Evolutionary conservation across 2,113 vertebrate genomes (phyloP), one percentile per base, ranked within the genome.

Genomic region (Ceyx melanurus): DNA sequence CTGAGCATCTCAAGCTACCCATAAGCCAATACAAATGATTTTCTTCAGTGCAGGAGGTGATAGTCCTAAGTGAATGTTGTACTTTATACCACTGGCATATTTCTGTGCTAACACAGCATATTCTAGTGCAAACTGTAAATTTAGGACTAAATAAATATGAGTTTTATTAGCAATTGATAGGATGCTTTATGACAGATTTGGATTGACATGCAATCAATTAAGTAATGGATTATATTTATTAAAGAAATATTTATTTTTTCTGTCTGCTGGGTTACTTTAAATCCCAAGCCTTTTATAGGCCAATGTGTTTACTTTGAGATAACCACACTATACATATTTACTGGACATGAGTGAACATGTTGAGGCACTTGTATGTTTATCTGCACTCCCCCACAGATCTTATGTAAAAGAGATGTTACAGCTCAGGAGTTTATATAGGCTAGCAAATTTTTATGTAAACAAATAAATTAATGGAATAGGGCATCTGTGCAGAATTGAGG

Each of bases 381-480:
- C 57, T 93, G 54, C 58, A 33, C 72, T 93, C 25, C 51, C 4
- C 15, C 23, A 35, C 8, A 14, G 35, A 21, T 87, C 21, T 75
- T 67, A 66, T 14, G 51, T 84, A 85, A 83, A 89, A 86, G 64
- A 71, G 74, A 77, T 77, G 31, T 62, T 85, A 58, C 60, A 48
- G 20, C 60, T 51, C 40, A 9, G 64, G 73, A 81, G 65, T 71
- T 95, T 93, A 88, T 70, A 46, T 7, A 74, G 67, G 65, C 15
- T 33, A 70, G 65, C 21, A 65, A 94, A 76, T 10, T 31, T 82
- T 25, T 60, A 33, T 33, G n/a, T 90, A 92, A 95, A 90, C 74
- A 91, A 93, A 68, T 64, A 90, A 40, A 50, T 80, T 84, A 64
- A 81, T 82, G 76, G 82, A 90, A 88, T 75, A 78, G 43, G 37